Conservation (phyloP, 2,888 invertebrate species). For the Hemistola chrysoprasaria region DNA sequence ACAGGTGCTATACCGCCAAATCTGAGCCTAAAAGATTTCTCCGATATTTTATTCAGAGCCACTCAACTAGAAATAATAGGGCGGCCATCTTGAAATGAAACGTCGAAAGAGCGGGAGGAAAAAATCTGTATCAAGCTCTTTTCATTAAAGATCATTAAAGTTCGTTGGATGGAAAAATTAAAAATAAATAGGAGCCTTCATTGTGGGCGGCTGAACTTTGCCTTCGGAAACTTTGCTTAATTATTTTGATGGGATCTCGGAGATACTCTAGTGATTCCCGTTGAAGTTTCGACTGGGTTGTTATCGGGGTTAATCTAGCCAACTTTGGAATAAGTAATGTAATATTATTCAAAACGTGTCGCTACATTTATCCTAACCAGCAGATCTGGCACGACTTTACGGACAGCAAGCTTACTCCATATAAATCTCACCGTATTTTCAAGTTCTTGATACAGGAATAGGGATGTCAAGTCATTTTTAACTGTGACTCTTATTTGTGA, state of each 20-base stretch:
- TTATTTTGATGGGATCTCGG: slow-evolving; percentile 27
- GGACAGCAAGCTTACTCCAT: slow-evolving; percentile 56
- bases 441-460: slow-evolving; percentile 15
- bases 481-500: no score
- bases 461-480: slow-evolving; percentile 1
- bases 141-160: slow-evolving; percentile 77
- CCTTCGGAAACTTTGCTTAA: slow-evolving; percentile 26
- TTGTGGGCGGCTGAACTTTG: slow-evolving; percentile 45
- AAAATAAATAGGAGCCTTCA: slow-evolving; percentile 60
- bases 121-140: slow-evolving; percentile 58
- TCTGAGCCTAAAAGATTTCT: slow-evolving; percentile 34
- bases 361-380: slow-evolving; percentile 73
- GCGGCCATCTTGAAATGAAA: slow-evolving; percentile 53
- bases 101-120: slow-evolving; percentile 35
- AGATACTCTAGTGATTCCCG: slow-evolving; percentile 6
- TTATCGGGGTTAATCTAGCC: slow-evolving; percentile 43
- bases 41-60: slow-evolving; percentile 43
- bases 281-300: slow-evolving; percentile 17
- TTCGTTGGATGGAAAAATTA: slow-evolving; percentile 61
- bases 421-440: slow-evolving; percentile 51
- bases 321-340: slow-evolving; percentile 56
- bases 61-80: slow-evolving; percentile 55
- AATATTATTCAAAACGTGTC: slow-evolving; percentile 77
- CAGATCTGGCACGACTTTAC: slow-evolving; percentile 73
- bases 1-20: slow-evolving; percentile 31